These are phyloP conservation scores for Polypterus bichir DNA, from an alignment of 2,113 vertebrate genomes.

Conservation along the genomic window DNA sequence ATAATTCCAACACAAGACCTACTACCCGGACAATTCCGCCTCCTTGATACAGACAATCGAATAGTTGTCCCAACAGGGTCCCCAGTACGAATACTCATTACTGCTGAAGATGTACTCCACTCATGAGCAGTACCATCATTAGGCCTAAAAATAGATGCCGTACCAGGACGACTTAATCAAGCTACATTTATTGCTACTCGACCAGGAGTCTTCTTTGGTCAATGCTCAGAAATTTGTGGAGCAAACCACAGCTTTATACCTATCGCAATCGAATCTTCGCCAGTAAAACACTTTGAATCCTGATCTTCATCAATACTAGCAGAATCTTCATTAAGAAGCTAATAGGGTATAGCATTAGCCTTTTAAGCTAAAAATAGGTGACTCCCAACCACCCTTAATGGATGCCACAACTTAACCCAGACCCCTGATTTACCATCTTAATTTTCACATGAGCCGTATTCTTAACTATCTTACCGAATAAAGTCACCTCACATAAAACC, in stretches of 20 bases:
- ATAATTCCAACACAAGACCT: constrained; percentile 26
- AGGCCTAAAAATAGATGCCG: constrained; percentile 22
- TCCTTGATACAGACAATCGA: constrained; percentile 25
- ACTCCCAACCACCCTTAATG: constrained; percentile 19
- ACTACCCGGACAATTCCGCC: constrained; percentile 12
- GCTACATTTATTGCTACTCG: constrained; percentile 18
- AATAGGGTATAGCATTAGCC: constrained; percentile 24
- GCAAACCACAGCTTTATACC: constrained; percentile 29
- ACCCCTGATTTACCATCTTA: constrained; percentile 18
- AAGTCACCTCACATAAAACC: background rate
- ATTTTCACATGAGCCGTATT: constrained; percentile 11
- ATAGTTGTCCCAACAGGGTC: constrained; percentile 21
- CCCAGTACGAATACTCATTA: constrained; percentile 14
- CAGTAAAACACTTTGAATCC: constrained; percentile 21
- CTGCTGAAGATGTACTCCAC: constrained; percentile 26
- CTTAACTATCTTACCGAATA: constrained; percentile 8
- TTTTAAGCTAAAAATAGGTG: constrained; percentile 32
- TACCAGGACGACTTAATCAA: constrained; percentile 26
- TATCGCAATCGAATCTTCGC: constrained; percentile 22
- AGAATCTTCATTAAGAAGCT: constrained; percentile 27
- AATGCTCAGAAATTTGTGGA: constrained; percentile 29
- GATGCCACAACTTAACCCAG: constrained; percentile 27
- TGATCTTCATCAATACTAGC: constrained; percentile 14
- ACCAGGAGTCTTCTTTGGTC: constrained; percentile 18
- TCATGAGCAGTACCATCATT: constrained; percentile 19